Base-by-base conservation (phyloP, 2,797 vertebrate species). In the Euthynnus affinis region DNA sequence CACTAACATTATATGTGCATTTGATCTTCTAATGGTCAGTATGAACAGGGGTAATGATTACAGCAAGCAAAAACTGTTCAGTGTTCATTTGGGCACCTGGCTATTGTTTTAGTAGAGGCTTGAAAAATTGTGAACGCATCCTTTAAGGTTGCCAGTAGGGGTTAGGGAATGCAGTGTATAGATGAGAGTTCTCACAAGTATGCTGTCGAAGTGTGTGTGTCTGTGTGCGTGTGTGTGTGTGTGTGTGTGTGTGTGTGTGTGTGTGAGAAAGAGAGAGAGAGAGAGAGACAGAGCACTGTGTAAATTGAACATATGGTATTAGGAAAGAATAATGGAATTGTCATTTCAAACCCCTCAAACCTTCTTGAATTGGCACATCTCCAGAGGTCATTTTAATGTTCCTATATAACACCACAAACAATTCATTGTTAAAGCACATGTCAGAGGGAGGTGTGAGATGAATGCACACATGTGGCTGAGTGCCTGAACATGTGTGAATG, bases 231-330 rank as follows among this genome's bases (percentile, higher is more conserved):
- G 68, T 32, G 42, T 64, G 68, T 46, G 46, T 71, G 46, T 69
- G 42, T 34, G 48, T 44, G 55, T 65, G 55, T 56, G 17, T 37
- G 14, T 62, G 46, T 55, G 68, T 32, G 42, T 64, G 68, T 46
- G 46, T 71, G 46, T 69, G 42, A 9, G 48, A 44, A 49, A 29
- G 27, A 29, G 27, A 29, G 27, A 13, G 29, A 58, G 18, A n/a
- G 9, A 22, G 40, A 27, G 22, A 13, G 29, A 34, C 27, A 34
- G 59, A 14, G 8, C 0, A 10, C 49, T 70, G 67, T 74, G 25
- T 56, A 57, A 72, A 68, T 44, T 67, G 75, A 90, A 84, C 81
- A 87, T 85, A 83, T 86, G 84, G 76, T 51, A 40, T 67, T 40
- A 18, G 34, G 51, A 58, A 67, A 82, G 74, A 83, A 84, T 64